phyloP scores from a whole-genome alignment of 2,888 invertebrate species.

The Calliopum simillimum region DNA sequence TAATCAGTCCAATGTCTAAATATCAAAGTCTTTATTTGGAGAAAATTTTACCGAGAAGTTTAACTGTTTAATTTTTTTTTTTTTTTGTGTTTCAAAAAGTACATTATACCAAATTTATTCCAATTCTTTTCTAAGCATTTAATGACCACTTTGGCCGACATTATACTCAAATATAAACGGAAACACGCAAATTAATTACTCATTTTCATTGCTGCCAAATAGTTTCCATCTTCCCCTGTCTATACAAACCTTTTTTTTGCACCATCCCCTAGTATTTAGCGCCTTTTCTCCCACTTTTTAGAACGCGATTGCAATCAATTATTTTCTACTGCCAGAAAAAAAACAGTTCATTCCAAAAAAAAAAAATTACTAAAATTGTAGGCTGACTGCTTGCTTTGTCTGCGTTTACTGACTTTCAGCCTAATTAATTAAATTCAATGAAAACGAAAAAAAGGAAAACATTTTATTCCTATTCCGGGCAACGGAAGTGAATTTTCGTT shows the following conservation, averaged over 20 bases:
- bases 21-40: too few relatives aligned
- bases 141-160: not conserved
- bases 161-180: slow-evolving; percentile 1
- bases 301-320: slow-evolving; percentile 1
- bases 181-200: slow-evolving; percentile 22
- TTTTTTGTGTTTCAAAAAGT: too few relatives aligned
- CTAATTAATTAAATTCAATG: slow-evolving; percentile 50
- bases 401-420: slow-evolving; percentile 41
- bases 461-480: slow-evolving; percentile 24
- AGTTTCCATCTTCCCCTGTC: not conserved
- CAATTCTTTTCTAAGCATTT: too few relatives aligned
- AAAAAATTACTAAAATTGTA: too few relatives aligned
- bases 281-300: slow-evolving; percentile 1
- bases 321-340: too few relatives aligned
- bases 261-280: not conserved
- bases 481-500: slow-evolving; percentile 40
- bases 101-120: too few relatives aligned
- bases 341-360: too few relatives aligned
- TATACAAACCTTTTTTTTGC: not conserved
- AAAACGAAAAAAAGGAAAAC: not conserved
- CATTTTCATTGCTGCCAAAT: slow-evolving; percentile 19
- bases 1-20: too few relatives aligned
- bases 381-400: not conserved
- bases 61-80: too few relatives aligned
- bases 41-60: too few relatives aligned